Percentiles rank a stretch among this genome's conserved stretches.
Conservation (phyloP, 2,113 vertebrate genomes). For the Taurulus bubalis region DNA sequence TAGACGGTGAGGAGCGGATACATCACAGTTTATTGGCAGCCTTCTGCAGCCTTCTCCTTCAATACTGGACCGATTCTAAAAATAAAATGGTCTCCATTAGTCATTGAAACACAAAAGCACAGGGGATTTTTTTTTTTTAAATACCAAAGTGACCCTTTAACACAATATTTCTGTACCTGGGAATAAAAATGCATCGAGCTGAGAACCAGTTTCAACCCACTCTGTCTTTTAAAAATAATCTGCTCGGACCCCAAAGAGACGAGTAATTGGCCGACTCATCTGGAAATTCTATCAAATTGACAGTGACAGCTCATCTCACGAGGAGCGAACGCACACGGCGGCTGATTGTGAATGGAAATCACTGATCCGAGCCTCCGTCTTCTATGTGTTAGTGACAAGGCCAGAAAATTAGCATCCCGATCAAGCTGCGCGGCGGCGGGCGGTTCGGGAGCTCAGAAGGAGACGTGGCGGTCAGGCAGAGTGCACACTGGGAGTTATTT, state of each 20-base stretch:
- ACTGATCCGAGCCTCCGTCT: slow-evolving; percentile 12
- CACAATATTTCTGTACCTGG: background rate
- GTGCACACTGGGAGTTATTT: slow-evolving; percentile 42
- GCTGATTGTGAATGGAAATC: slow-evolving; percentile 15
- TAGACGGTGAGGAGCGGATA: no score
- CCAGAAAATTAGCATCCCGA: slow-evolving; percentile 53
- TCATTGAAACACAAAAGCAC: no score
- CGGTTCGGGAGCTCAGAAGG: background rate
- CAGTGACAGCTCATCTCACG: slow-evolving; percentile 43
- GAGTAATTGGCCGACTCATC: slow-evolving; percentile 15
- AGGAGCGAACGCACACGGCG: background rate
- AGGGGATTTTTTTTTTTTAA: background rate
- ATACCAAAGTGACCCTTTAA: background rate
- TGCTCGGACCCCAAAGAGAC: background rate
- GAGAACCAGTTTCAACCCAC: background rate
- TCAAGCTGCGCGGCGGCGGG: slow-evolving; percentile 25
- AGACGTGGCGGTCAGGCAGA: slow-evolving; percentile 16
- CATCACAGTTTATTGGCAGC: background rate
- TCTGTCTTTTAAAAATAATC: background rate
- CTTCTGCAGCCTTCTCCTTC: background rate
- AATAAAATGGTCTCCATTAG: no score
- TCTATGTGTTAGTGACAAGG: background rate
- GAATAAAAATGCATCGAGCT: background rate
- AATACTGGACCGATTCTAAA: background rate
- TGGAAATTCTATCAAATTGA: slow-evolving; percentile 12